These are phyloP conservation scores for Rhea americana DNA, from an alignment of 2,113 vertebrate species.

Conservation along the genomic window DNA sequence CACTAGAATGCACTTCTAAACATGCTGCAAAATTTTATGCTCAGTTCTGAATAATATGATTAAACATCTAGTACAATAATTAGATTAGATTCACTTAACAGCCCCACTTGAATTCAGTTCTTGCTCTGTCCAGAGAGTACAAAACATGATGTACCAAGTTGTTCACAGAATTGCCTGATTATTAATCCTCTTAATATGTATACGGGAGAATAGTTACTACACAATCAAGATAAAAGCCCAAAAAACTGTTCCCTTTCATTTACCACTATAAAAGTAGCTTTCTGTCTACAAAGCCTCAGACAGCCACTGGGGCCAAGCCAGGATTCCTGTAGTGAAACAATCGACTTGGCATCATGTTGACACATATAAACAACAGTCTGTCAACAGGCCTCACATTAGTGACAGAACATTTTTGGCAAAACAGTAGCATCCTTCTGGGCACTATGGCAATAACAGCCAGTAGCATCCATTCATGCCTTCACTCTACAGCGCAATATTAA, in stretches of 20 bases:
- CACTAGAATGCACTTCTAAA: conserved; percentile 5
- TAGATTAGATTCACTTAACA: conserved; percentile 60
- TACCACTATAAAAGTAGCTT: conserved; percentile 56
- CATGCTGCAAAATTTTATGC: not conserved
- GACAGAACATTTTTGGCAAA: conserved; percentile 87
- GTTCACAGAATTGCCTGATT: conserved; percentile 22
- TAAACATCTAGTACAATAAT: conserved; percentile 56
- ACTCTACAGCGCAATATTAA: conserved; percentile 73
- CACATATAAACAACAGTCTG: conserved; percentile 86
- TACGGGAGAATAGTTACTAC: conserved; percentile 17
- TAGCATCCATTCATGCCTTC: conserved; percentile 75
- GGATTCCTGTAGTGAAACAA: conserved; percentile 83
- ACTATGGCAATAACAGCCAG: conserved; percentile 77
- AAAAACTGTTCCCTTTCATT: conserved; percentile 68
- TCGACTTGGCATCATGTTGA: conserved; percentile 85
- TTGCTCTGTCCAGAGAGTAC: conserved; percentile 23
- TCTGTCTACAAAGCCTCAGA: conserved; percentile 77
- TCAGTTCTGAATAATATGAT: conserved; percentile 22
- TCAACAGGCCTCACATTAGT: conserved; percentile 92
- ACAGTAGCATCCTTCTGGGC: conserved; percentile 80
- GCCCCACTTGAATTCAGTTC: conserved; percentile 12
- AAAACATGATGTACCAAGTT: not conserved
- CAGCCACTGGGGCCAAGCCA: conserved; percentile 85
- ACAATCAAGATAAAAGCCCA: conserved; percentile 53
- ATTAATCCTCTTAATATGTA: conserved; percentile 22